Evolutionary conservation across 2,888 invertebrate genomes (phyloP).

Genomic region (Proisotoma minuta): DNA sequence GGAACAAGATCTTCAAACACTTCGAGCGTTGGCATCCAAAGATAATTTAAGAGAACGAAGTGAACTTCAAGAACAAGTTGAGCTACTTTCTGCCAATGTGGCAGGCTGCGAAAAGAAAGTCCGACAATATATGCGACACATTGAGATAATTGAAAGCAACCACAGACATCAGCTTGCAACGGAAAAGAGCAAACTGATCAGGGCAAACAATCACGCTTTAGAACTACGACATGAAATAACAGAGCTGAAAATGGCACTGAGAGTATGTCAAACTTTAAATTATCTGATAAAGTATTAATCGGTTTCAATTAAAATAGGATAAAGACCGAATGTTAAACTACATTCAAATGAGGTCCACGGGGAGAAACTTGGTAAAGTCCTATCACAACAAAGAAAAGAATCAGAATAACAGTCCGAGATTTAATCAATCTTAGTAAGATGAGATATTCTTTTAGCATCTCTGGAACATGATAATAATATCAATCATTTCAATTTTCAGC

Average conservation of each 20-base stretch:
- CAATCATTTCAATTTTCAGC: too few species aligned
- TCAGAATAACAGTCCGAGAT: background rate
- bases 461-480: too few species aligned
- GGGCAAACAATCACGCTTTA: slow-evolving; percentile 26
- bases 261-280: slow-evolving; percentile 12
- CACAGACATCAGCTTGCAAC: slow-evolving; percentile 33
- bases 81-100: slow-evolving; percentile 26
- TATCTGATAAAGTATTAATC: background rate
- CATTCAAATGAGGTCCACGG: slow-evolving; percentile 31
- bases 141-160: slow-evolving; percentile 39
- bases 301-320: slow-evolving; percentile 21
- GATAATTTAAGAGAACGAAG: slow-evolving; percentile 36
- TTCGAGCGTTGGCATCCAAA: slow-evolving; percentile 32
- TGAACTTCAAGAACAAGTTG: slow-evolving; percentile 30
- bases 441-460: too few species aligned
- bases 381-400: slow-evolving; percentile 19
- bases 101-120: slow-evolving; percentile 25
- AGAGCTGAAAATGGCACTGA: slow-evolving; percentile 20
- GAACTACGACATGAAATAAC: slow-evolving; percentile 32
- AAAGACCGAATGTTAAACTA: slow-evolving; percentile 37
- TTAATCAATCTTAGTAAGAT: too few species aligned
- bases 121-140: slow-evolving; percentile 31
- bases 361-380: slow-evolving; percentile 24
- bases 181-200: slow-evolving; percentile 28
- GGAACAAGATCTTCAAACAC: slow-evolving; percentile 27